Evolutionary conservation across 2,888 invertebrate species (phyloP).

Genomic region (Xiphydria camelus): DNA sequence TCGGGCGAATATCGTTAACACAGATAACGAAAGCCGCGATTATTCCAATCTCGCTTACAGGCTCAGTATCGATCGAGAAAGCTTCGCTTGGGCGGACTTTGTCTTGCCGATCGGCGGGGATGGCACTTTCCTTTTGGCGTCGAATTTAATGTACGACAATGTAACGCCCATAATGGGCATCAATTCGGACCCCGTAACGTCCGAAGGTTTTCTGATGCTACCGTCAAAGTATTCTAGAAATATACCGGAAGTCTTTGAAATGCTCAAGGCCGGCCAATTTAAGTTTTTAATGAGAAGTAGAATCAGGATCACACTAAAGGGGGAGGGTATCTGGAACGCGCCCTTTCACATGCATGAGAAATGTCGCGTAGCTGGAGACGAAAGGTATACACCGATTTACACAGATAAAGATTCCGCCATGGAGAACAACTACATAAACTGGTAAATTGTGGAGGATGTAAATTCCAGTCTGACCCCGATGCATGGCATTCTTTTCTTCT

Average conservation of each 20-base stretch:
- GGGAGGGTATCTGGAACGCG: slow-evolving; percentile 65
- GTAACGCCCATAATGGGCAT: slow-evolving; percentile 94
- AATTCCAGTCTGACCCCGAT: not conserved
- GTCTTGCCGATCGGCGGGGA: slow-evolving; percentile 92
- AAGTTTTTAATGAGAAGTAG: slow-evolving; percentile 87
- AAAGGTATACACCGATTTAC: slow-evolving; percentile 18
- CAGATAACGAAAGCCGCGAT: no score
- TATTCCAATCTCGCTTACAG: slow-evolving; percentile 48
- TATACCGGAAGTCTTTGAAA: slow-evolving; percentile 77
- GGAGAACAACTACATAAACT: slow-evolving; percentile 18
- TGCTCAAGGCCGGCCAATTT: slow-evolving; percentile 76
- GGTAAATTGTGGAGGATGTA: slow-evolving; percentile 9
- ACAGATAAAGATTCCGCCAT: slow-evolving; percentile 13
- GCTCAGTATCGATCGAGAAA: slow-evolving; percentile 65
- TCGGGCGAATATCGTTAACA: no score
- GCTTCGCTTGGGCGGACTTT: slow-evolving; percentile 90
- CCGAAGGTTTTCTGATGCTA: slow-evolving; percentile 91
- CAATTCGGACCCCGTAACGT: slow-evolving; percentile 92
- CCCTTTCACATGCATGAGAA: slow-evolving; percentile 77
- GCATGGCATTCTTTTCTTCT: not conserved
- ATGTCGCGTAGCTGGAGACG: slow-evolving; percentile 61
- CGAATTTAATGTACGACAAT: slow-evolving; percentile 75
- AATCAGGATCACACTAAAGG: slow-evolving; percentile 84
- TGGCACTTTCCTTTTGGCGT: slow-evolving; percentile 94
- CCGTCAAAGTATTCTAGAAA: slow-evolving; percentile 82